Base-by-base conservation (phyloP, 2,797 vertebrate genomes). In the Loriculus beryllinus region DNA sequence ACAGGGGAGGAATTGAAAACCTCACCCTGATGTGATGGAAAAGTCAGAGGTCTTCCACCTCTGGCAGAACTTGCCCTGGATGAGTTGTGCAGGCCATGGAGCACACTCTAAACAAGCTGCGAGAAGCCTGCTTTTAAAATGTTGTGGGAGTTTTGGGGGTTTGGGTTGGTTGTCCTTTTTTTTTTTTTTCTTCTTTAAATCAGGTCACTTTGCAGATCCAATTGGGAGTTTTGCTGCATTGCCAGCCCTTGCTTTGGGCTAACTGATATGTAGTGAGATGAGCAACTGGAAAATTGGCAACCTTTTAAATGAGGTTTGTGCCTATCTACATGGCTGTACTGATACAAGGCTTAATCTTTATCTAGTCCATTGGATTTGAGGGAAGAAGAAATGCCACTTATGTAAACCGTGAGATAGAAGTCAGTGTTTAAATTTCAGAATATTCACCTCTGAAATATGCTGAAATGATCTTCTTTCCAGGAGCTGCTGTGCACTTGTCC, bases 1-100 rank as follows among this genome's bases (percentile, higher is more conserved):
- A 78, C 18, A 90, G 80, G 88, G 72, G 57, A 92, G 72, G 52
- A 91, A 87, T 65, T 83, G 48, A 70, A 95, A 91, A 60, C 54
- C 69, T 94, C 29, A 64, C 14, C 29, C 33, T 71, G 76, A 16
- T 68, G 22, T 18, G 82, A 79, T 18, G 57, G 70, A 86, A 81
- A 68, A 78, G 56, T 70, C 67, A 74, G 68, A 77, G 76, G 45
- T 90, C 15, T 51, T 45, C 25, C 25, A 49, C 33, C n/a, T 82
- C 72, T 85, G 71, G 51, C 79, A 63, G 39, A 82, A 74, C 43
- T 11, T 80, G 71, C 51, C 47, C 19, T 43, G 80, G 57, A 26
- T 71, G 64, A 90, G 48, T 40, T 60, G 48, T 75, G 45, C 33
- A 78, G 80, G 43, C 80, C 64, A 35, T 5, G 14, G 65, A 83